Base-by-base conservation (phyloP, 2,888 invertebrate species). In the Cancer borealis region DNA sequence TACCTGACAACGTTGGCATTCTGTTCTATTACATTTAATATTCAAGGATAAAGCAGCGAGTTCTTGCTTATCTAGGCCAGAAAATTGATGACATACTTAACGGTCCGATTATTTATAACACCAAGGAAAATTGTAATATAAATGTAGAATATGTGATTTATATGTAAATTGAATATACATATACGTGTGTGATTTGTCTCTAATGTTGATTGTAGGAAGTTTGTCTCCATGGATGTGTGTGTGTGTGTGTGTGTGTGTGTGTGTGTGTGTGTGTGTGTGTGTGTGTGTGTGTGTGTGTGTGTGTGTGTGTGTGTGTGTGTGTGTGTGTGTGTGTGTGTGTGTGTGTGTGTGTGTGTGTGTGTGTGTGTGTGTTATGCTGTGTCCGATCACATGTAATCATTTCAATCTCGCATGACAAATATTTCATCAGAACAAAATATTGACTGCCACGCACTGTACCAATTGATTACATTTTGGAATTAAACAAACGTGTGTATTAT, bases 291-390 rank as follows among this genome's bases (percentile, higher is more conserved):
- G 66, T 66, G 66, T 66, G 66, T 66, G 66, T 66, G 66, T 66
- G 66, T 66, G 66, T 66, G 66, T 66, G 66, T 66, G 66, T 66
- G 66, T 66, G 66, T 66, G 66, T 66, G 66, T 66, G 66, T 66
- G 66, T 66, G n/a, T 21, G 66, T 79, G 30, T 79, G 79, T 79
- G 79, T 79, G 79, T 79, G 79, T 79, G 79, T 30, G 30, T 79
- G 79, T 79, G 30, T 79, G 79, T 79, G 30, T 79, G 26, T 79
- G 30, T 79, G 79, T 79, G 79, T 79, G 79, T 79, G 79, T 79
- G 79, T 30, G 30, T 79, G 79, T 79, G 30, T 79, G 79, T 79
- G 30, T 79, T 8, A 79, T 26, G 26, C 26, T 6, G 1, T 21
- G 79, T 79, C 30, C 14, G 30, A 79, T 79, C 79, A 79, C 10